Base-by-base conservation (phyloP, 2,797 vertebrate species). In the Sardinella longiceps region DNA sequence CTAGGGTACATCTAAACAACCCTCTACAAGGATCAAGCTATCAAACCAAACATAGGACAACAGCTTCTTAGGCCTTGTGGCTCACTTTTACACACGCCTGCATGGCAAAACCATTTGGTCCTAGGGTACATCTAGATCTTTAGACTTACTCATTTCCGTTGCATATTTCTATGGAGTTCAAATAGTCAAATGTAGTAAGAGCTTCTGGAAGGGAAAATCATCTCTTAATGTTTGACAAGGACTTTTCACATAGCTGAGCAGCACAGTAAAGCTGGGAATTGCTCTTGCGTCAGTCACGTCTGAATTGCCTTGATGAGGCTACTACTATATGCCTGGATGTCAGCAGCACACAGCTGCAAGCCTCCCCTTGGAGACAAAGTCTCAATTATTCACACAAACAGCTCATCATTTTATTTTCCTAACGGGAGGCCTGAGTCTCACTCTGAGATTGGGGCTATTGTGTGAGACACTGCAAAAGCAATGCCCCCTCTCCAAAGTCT, bases 281-380 rank as follows among this genome's bases (percentile, higher is more conserved):
- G 28, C 25, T 11, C 28, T 37, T 14, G n/a, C 5, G 28, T 23
- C n/a, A 23, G 23, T 70, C 70, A 7, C 20, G 3, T 43, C 37
- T 77, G 70, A 77, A 77, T 77, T 77, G 70, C 37, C 70, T 7
- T 77, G 37, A 77, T 77, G 37, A 74, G 30, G 33, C 30, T 23
- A 14, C 58, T 33, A 14, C 28, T 28, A 7, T 33, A 25, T 70
- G 60, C 33, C 28, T 74, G 18, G 33, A 33, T 74, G 18, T 74
- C 33, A 20, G 20, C 33, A 20, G 20, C 15, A 43, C 37, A 20
- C 70, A 77, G 70, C 70, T 43, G 70, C 70, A 77, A 43, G 18
- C 70, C 70, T 77, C 10, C 10, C 14, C 51, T 53, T 20, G 15
- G 33, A 77, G 37, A 77, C 70, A 77, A 77, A 77, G 37, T 18